These are phyloP conservation scores for Platyrinchus mystaceus DNA, from an alignment of 2,797 vertebrate species.

Conservation along the genomic window DNA sequence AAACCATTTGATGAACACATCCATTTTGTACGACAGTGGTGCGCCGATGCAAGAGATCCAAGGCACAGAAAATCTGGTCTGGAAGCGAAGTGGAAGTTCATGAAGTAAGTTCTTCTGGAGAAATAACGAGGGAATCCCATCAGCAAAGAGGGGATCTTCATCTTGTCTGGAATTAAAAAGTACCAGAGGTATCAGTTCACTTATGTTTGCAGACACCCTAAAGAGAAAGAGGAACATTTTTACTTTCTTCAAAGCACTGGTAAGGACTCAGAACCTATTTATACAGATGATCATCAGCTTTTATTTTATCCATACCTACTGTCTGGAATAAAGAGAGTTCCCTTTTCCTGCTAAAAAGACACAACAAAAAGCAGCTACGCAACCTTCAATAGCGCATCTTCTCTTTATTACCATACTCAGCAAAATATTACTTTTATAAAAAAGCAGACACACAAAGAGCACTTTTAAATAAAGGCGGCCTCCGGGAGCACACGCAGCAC, in stretches of 20 bases:
- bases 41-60: background rate
- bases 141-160: constrained; percentile 57
- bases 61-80: background rate
- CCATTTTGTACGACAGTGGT: background rate
- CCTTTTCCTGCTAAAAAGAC: rapidly evolving
- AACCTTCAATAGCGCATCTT: background rate
- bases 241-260: background rate
- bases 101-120: background rate
- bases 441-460: background rate
- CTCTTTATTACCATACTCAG: background rate
- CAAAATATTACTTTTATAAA: background rate
- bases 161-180: constrained; percentile 17
- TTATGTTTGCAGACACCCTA: constrained; percentile 4
- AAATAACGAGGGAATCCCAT: constrained; percentile 30
- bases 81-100: background rate
- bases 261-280: background rate
- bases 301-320: background rate
- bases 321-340: rapidly evolving
- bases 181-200: background rate
- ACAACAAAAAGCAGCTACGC: rapidly evolving
- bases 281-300: rapidly evolving
- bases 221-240: constrained; percentile 4
- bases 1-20: background rate
- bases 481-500: rapidly evolving
- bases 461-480: background rate